Evolutionary conservation across 2,113 vertebrate genomes (phyloP), one percentile per base, ranked within the genome.

Genomic region (Larimichthys polyactis): DNA sequence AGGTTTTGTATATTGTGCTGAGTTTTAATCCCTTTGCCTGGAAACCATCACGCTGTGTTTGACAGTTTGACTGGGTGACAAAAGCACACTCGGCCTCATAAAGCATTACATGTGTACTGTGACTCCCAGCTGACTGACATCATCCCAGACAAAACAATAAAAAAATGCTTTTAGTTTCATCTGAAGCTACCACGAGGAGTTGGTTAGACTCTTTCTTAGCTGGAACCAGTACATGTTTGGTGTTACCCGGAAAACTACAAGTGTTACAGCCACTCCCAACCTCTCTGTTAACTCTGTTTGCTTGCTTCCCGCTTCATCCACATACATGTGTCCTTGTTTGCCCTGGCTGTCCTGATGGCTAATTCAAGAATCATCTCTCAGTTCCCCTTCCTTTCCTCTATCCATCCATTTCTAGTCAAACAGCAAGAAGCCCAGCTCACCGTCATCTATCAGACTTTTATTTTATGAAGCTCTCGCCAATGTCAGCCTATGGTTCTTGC

Each of bases 21-120:
- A 0, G 51, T 20, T 62, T 79, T 83, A 88, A 79, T 88, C 74
- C 79, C 3, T 72, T 8, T 22, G 19, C 77, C 20, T 85, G 67
- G 86, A 87, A 67, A 91, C 90, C 1, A 16, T 75, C 49, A 57
- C 15, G 2, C 40, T 67, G 58, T 79, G 78, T 88, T 86, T 84
- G 78, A 5, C 86, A 74, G 62, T 32, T 76, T 43, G 57, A 83
- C 49, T 3, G 14, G 22, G 32, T 19, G 32, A 51, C 78, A 78
- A 57, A 79, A 63, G 6, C 57, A 67, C 55, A 76, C 29, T 20
- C 52, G 0, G 3, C 48, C 14, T 19, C 14, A 11, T 17, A 20
- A 15, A 29, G 44, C 8, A 40, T 40, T 40, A 40, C 36, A 1
- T 40, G 36, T 40, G n/a, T 5, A 22, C 52, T 29, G 15, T 76